These are phyloP conservation scores for Tetranychus piercei DNA, from an alignment of 2,888 invertebrate genomes.

Conservation along the genomic window DNA sequence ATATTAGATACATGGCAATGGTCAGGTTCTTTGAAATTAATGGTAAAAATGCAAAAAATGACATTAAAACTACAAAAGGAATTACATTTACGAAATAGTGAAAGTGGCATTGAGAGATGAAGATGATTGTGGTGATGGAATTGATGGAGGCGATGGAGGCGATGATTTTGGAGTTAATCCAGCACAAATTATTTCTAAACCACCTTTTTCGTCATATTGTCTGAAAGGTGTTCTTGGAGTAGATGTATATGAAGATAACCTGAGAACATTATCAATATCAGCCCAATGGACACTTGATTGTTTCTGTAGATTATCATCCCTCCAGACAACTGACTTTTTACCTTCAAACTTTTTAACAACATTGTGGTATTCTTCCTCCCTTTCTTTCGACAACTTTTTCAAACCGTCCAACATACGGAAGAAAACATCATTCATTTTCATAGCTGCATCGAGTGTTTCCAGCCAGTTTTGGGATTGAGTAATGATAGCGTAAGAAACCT, in stretches of 20 bases:
- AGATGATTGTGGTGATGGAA: background rate
- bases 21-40: too few species aligned
- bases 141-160: background rate
- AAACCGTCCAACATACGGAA: constrained; percentile 14
- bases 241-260: background rate
- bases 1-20: too few species aligned
- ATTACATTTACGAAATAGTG: too few species aligned
- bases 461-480: background rate
- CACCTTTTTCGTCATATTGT: background rate
- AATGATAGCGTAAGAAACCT: constrained; percentile 16
- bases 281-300: background rate
- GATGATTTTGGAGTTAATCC: background rate
- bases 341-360: constrained; percentile 18
- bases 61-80: too few species aligned
- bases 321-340: constrained; percentile 22
- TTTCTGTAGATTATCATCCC: constrained; percentile 16
- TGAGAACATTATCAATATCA: background rate
- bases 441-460: constrained; percentile 14
- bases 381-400: constrained; percentile 13
- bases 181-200: background rate
- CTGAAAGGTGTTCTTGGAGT: background rate
- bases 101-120: too few species aligned
- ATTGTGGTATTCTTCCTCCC: constrained; percentile 11
- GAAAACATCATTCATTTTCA: constrained; percentile 7
- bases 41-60: too few species aligned